Base-by-base conservation (phyloP, 2,888 invertebrate species). In the Tinea semifulvella region DNA sequence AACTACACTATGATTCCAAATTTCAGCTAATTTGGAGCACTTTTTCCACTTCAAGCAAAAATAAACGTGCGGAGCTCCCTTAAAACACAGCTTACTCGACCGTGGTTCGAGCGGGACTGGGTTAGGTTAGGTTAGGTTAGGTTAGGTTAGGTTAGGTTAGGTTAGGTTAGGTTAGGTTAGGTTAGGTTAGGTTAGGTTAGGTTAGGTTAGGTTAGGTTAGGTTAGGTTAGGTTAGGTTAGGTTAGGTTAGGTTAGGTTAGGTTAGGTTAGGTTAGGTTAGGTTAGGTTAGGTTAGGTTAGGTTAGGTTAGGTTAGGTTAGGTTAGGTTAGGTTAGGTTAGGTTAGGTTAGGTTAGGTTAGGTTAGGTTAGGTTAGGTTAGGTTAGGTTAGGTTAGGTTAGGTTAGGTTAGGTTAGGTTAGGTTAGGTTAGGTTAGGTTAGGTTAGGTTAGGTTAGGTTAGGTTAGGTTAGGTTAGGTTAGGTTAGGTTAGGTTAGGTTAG, bases 401-500 rank as follows among this genome's bases (percentile, higher is more conserved):
- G 31, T 43, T 43, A 43, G 43, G 43, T 28, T 43, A 43, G 43
- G 43, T 31, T 43, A 31, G 31, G 25, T 22, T 22, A 22, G 25
- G 25, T 22, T 22, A 8, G 25, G 43, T 31, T 43, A 43, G 43
- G 31, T 43, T 52, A 51, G 53, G 52, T 53, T 52, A 51, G 53
- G 50, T 52, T 53, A 51, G 53, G 50, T 53, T 52, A 52, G 52
- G 51, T 51, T 52, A 51, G 50, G 53, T 50, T 51, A 50, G 51
- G 51, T 50, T 52, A 50, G 52, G 51, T 51, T 54, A 52, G 52
- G 53, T 52, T 51, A 51, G 50, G 48, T 53, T 48, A 48, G 50
- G 50, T 52, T 50, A 49, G 52, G 48, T 52, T 49, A 45, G 48
- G 46, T 48, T 46, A 44, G 50, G 47, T 50, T 48, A 47, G 47